A percentile compares a stretch with the other conserved stretches of the same genome.
These are phyloP conservation scores for Homalodisca vitripennis DNA, from an alignment of 1,140 invertebrate species.

Conservation along the genomic window DNA sequence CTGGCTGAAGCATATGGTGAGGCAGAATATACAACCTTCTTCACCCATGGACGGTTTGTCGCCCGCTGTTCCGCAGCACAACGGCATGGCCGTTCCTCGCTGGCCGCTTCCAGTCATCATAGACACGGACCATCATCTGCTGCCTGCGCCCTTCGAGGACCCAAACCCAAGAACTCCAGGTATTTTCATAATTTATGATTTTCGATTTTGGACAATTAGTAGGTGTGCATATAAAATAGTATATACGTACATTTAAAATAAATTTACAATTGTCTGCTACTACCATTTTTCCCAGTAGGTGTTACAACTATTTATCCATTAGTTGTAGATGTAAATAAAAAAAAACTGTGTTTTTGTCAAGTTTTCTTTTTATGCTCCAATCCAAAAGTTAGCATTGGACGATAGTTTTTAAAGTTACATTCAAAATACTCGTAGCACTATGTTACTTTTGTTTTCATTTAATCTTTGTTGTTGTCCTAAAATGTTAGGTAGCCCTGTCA, in stretches of 20 bases:
- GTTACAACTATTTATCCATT: background rate
- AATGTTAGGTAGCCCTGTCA: no score
- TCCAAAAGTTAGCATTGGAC: no score
- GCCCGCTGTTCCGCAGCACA: background rate
- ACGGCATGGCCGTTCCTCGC: background rate
- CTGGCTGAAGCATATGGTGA: background rate
- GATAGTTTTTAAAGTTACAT: no score
- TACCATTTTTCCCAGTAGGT: background rate
- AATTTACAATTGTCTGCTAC: background rate
- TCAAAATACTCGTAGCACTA: no score
- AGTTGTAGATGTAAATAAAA: background rate
- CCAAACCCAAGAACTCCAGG: no score
- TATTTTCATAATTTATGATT: no score
- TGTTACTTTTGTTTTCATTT: no score
- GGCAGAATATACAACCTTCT: background rate
- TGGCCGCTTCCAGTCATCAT: background rate
- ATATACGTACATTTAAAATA: background rate
- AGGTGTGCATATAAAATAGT: background rate
- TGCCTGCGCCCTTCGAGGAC: background rate
- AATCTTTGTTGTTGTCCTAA: no score
- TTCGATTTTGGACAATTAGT: no score
- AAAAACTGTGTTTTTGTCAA: background rate
- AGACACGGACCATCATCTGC: background rate
- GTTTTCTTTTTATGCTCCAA: no score
- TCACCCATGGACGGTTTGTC: background rate